A percentile compares a stretch with the other conserved stretches of the same genome.
Evolutionary conservation across 92 coral and sea anemone species (phyloP).

Genomic region (Bergia puertoricense): DNA sequence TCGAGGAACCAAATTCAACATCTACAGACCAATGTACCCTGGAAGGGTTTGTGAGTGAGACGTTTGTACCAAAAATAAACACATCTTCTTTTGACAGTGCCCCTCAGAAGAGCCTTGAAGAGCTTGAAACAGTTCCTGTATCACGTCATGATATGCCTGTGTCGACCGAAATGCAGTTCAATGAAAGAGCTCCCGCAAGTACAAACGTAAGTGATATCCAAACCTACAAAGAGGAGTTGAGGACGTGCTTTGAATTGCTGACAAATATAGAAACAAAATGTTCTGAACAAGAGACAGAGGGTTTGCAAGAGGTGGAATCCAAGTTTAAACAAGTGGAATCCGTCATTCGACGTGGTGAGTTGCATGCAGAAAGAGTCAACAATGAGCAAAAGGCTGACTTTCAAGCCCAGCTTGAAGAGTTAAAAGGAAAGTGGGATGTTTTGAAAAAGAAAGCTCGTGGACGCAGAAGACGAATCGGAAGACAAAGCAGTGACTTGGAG

Average conservation of each 20-base stretch:
- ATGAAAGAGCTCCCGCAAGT: constrained; percentile 12
- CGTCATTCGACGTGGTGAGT: constrained; percentile 56
- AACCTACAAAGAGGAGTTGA: constrained; percentile 41
- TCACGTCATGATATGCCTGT: not conserved
- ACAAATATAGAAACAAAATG: constrained; percentile 40
- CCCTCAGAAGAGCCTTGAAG: not conserved
- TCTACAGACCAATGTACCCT: not conserved
- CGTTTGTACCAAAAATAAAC: not conserved
- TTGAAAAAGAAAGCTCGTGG: constrained; percentile 58
- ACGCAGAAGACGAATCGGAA: constrained; percentile 47
- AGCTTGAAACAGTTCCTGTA: not conserved
- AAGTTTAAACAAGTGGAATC: constrained; percentile 52
- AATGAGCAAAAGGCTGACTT: constrained; percentile 49
- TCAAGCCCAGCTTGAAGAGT: constrained; percentile 51
- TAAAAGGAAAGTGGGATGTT: constrained; percentile 60
- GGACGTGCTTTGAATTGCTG: constrained; percentile 49
- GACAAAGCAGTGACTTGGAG: constrained; percentile 67
- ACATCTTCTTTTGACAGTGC: not conserved
- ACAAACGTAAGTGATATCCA: constrained; percentile 25
- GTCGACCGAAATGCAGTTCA: not conserved
- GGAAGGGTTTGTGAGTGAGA: not conserved
- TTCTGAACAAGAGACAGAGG: constrained; percentile 38
- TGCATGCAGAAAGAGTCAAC: constrained; percentile 22
- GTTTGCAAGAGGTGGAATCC: constrained; percentile 53
- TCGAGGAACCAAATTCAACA: constrained; percentile 23